Base-by-base conservation (phyloP, 2,797 vertebrate species). In the Lophotriccus pileatus region DNA sequence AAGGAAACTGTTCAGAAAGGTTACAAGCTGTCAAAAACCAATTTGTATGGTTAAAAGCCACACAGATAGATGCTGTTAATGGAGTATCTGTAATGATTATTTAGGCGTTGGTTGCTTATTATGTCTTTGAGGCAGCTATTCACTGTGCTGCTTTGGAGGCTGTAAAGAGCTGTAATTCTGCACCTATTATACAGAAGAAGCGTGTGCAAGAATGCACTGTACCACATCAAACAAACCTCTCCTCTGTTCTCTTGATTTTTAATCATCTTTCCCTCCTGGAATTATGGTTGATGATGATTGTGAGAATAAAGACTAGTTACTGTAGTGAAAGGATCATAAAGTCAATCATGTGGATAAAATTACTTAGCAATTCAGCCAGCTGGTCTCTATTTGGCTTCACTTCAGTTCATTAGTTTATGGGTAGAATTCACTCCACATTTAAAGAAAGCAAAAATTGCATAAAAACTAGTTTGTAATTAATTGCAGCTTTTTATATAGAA, bases 311-410 rank as follows among this genome's bases (percentile, higher is more conserved):
- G 98, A 99, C 98, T 98, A 98, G 98, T 99, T 99, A 98, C 98
- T 97, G 98, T 98, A 98, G 98, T 98, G 97, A 98, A 98, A 98
- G 98, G 98, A 98, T 99, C 98, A 98, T 98, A 98, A 99, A 99
- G 98, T 99, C 98, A 99, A 99, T 99, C 99, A 99, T 98, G 98
- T 98, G 98, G 98, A 98, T 98, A 97, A 98, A 99, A 99, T 99
- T 99, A 99, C 98, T 97, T 98, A 95, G 98, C 98, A 98, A 98
- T 99, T 98, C 98, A 98, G 98, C 99, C 98, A 99, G 98, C 98
- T 98, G 97, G 98, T 98, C 98, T 98, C 98, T 97, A 98, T 98
- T 98, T 98, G 97, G 97, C 97, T 97, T 95, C 96, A 97, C 93
- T 97, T 97, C 95, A 97, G 98, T 98, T 98, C 98, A 98, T 98